Base-by-base conservation (phyloP, 1,140 invertebrate species). In the Nylanderia fulva region DNA sequence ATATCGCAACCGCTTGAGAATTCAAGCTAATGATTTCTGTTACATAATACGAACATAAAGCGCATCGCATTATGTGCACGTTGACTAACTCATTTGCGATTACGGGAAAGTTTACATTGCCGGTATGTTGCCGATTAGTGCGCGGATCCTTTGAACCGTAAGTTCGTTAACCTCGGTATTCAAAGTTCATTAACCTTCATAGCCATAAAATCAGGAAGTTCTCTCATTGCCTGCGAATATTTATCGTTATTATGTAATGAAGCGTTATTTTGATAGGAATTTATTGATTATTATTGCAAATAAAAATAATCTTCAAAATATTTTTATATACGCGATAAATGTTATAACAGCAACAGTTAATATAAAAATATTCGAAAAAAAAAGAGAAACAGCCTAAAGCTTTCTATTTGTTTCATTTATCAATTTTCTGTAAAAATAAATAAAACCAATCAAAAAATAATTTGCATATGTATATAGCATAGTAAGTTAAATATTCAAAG, bases 71-170 rank as follows among this genome's bases (percentile, higher is more conserved):
- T 72, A 63, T 60, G 52, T 8, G 42, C 11, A 27, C 39, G 11
- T 75, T 76, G 45, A 27, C 36, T 74, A 36, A 85, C 60, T 86
- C 54, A 75, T 83, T 86, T 83, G 72, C 58, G 76, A 85, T 87
- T 87, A 87, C 64, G 24, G 24, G 77, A 71, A 87, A 88, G 75
- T 85, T 84, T 75, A 66, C 36, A 85, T 68, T 80, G 29, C 33
- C 74, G 36, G 33, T 71, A 74, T 82, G 45, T 68, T 48, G 45
- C 39, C 60, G 48, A 18, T 68, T 72, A 83, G 15, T 52, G 21
- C 42, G 42, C 52, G 21, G 60, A 33, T 63, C 27, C 42, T 61
- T 83, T 72, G 58, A 54, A 82, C 24, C 63, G 45, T 71, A 58
- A 80, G 45, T 84, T 66, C 45, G 79, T 84, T 75, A 77, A 68